phyloP scores from a whole-genome alignment of 2,888 invertebrate species.

The Hypolimnas misippus region DNA sequence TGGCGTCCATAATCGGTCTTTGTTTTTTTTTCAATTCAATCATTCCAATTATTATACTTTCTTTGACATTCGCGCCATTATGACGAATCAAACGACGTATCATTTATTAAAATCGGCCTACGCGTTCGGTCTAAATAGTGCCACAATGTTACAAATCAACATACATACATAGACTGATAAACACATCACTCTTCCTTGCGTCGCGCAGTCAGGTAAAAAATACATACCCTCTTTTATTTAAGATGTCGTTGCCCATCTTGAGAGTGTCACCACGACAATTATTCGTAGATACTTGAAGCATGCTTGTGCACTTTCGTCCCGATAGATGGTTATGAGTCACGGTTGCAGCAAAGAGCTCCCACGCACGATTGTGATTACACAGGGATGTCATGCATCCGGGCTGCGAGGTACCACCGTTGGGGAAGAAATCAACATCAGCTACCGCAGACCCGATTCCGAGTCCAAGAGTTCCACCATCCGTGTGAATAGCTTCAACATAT shows the following conservation, averaged over 20 bases:
- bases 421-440: slow-evolving; percentile 84
- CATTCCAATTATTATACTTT: no score
- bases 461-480: slow-evolving; percentile 69
- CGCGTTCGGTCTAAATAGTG: no score
- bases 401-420: slow-evolving; percentile 80
- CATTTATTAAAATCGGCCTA: no score
- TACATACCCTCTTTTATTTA: slow-evolving; percentile 60
- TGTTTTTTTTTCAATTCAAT: no score
- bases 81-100: no score
- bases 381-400: slow-evolving; percentile 61
- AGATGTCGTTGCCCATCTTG: slow-evolving; percentile 59
- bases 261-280: slow-evolving; percentile 56
- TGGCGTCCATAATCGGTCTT: no score
- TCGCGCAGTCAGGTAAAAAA: no score
- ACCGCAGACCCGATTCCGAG: slow-evolving; percentile 76
- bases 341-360: slow-evolving; percentile 63
- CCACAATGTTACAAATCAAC: no score
- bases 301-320: slow-evolving; percentile 54
- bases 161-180: no score
- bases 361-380: slow-evolving; percentile 68
- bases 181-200: no score
- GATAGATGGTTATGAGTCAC: slow-evolving; percentile 61
- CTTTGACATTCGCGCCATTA: no score
- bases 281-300: slow-evolving; percentile 54
- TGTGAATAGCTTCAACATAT: slow-evolving; percentile 70